Percentiles rank a stretch among this genome's conserved stretches.
These are phyloP conservation scores for Chrysocyon brachyurus DNA, from an alignment of 2,797 vertebrate species.

Conservation along the genomic window DNA sequence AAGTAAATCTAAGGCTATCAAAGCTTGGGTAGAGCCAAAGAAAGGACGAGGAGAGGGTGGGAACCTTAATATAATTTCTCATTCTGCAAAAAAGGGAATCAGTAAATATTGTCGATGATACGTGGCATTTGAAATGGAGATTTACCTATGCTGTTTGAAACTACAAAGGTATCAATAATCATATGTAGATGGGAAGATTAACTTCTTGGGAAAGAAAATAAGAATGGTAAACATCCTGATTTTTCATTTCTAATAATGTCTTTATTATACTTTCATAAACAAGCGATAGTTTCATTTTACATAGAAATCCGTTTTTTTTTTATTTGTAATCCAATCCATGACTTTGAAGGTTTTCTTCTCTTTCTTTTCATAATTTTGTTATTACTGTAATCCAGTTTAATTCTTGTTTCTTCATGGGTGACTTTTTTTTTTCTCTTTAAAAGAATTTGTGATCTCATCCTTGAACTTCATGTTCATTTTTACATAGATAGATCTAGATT, in stretches of 20 bases:
- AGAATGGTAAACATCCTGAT: background rate
- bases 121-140: background rate
- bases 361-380: background rate
- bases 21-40: constrained; percentile 20
- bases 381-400: background rate
- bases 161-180: background rate
- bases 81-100: background rate
- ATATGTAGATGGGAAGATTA: background rate
- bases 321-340: background rate
- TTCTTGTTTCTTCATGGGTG: background rate
- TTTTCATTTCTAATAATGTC: constrained; percentile 24
- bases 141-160: background rate
- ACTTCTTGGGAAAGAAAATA: background rate
- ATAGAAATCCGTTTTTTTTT: background rate
- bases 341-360: background rate
- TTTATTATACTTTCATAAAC: background rate
- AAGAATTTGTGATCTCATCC: background rate
- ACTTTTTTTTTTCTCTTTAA: constrained; percentile 2
- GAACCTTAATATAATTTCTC: background rate
- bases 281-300: background rate
- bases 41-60: background rate
- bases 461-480: constrained; percentile 42
- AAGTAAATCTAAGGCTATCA: background rate
- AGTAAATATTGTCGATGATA: background rate
- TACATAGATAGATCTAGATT: background rate